Base-by-base conservation (phyloP, 1,140 invertebrate genomes). In the Diuraphis noxia region DNA sequence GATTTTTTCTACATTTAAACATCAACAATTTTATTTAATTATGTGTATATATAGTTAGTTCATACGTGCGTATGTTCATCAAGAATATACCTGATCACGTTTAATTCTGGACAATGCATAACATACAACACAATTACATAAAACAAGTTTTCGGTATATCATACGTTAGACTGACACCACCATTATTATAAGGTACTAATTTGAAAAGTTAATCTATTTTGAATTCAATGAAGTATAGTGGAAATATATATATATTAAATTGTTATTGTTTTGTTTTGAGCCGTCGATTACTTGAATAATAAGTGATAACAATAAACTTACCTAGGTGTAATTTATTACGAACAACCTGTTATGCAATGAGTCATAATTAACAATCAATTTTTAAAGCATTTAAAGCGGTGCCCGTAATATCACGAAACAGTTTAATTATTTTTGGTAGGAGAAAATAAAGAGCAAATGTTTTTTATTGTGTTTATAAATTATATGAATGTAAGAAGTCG, bases 401-500 rank as follows among this genome's bases (percentile, higher is more conserved):
- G 34, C 8, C 13, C 1, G 21, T 79, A 52, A 36, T 49, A 38
- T 86, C 84, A 86, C n/a, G 43, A 86, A 86, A 52, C 21, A 46
- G n/a, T 86, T 86, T 86, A 49, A 86, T 86, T 52, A 52, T 86
- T 86, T 86, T 34, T 9, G 52, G 49, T 17, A 8, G 36, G 49
- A 52, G 46, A 38, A 87, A 52, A 56, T 88, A 63, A 40, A 63
- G 49, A 63, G 38, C 49, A 40, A 88, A 88, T n/a, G 52, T 30
- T 41, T 87, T 88, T 56, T 38, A 87, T 38, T 87, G 21, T 38
- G 85, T 38, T 40, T 56, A 30, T 56, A 38, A 52, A 87, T 56
- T 56, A 38, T 56, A 63, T 30, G 40, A 63, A 63, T 88, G 36
- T 52, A 40, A 56, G 36, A 88, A 88, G 36, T 63, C 86, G 86